Conservation (phyloP, 2,113 vertebrate species). For the Epinephelus fuscoguttatus region DNA sequence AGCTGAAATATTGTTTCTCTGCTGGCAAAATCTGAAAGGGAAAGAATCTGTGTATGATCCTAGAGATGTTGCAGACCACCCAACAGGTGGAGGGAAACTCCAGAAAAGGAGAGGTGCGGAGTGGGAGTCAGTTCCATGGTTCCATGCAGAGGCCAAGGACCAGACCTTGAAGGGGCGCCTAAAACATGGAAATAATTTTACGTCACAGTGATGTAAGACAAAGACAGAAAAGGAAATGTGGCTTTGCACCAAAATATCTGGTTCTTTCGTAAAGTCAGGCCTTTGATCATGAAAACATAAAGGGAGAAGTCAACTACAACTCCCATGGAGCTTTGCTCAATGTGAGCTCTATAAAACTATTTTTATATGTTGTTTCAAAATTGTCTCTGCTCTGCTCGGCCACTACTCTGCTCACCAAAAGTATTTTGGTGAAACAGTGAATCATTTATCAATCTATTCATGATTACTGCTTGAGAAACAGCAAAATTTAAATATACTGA, state of each 20-base stretch:
- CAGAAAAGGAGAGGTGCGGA: slow-evolving; percentile 38
- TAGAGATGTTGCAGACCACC: slow-evolving; percentile 55
- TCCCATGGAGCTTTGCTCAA: neutral
- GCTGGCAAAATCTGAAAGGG: slow-evolving; percentile 22
- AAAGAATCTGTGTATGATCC: slow-evolving; percentile 2
- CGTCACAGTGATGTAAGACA: neutral
- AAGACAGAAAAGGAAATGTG: neutral
- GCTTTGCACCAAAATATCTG: neutral
- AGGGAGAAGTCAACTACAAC: neutral
- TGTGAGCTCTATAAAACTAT: no score
- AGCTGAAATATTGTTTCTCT: slow-evolving; percentile 24
- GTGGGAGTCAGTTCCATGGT: slow-evolving; percentile 17
- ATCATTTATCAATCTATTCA: neutral
- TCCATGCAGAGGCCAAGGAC: slow-evolving; percentile 8
- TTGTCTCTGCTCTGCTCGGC: neutral
- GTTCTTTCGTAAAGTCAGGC: neutral
- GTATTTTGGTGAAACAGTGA: neutral
- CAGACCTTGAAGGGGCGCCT: neutral
- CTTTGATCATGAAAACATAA: neutral
- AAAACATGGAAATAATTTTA: slow-evolving; percentile 25
- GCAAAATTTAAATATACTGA: neutral
- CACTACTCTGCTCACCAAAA: neutral
- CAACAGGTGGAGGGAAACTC: slow-evolving; percentile 28
- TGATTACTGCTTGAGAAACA: neutral
- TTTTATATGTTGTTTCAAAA: no score